These are phyloP conservation scores for Laodelphax striatellus DNA, from an alignment of 1,140 invertebrate species.

Conservation along the genomic window DNA sequence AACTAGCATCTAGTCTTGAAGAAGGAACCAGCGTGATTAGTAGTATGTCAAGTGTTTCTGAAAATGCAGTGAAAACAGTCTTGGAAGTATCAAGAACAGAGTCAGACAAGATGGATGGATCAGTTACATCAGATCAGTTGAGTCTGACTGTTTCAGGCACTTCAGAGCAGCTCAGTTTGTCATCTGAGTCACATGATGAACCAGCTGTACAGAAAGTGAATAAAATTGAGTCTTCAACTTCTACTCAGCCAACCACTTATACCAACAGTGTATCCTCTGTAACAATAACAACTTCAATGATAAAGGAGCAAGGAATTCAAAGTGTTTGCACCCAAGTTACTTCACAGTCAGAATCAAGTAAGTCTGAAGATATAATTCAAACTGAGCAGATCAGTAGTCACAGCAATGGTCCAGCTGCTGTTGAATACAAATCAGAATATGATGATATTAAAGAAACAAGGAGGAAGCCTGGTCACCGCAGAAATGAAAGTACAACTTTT, in stretches of 20 bases:
- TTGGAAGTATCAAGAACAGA: slow-evolving; percentile 36
- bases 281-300: slow-evolving; percentile 39
- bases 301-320: slow-evolving; percentile 35
- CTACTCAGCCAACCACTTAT: slow-evolving; percentile 22
- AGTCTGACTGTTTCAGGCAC: slow-evolving; percentile 31
- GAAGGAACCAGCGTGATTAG: slow-evolving; percentile 38
- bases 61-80: slow-evolving; percentile 36
- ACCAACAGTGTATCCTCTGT: slow-evolving; percentile 34
- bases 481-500: slow-evolving; percentile 39
- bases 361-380: slow-evolving; percentile 8
- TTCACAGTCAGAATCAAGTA: slow-evolving; percentile 31
- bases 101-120: slow-evolving; percentile 34
- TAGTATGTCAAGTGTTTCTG: slow-evolving; percentile 42
- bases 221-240: slow-evolving; percentile 27
- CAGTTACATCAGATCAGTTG: slow-evolving; percentile 38
- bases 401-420: slow-evolving; percentile 43
- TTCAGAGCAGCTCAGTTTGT: slow-evolving; percentile 26
- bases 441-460: slow-evolving; percentile 33
- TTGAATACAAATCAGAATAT: slow-evolving; percentile 38
- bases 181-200: slow-evolving; percentile 23
- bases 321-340: slow-evolving; percentile 42
- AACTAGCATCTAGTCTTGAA: slow-evolving; percentile 40
- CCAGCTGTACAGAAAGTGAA: slow-evolving; percentile 21
- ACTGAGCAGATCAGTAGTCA: slow-evolving; percentile 26
- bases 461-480: slow-evolving; percentile 37